A percentile compares a stretch with the other conserved stretches of the same genome.
phyloP scores from a whole-genome alignment of 2,888 invertebrate species.

The Mythimna pallens region DNA sequence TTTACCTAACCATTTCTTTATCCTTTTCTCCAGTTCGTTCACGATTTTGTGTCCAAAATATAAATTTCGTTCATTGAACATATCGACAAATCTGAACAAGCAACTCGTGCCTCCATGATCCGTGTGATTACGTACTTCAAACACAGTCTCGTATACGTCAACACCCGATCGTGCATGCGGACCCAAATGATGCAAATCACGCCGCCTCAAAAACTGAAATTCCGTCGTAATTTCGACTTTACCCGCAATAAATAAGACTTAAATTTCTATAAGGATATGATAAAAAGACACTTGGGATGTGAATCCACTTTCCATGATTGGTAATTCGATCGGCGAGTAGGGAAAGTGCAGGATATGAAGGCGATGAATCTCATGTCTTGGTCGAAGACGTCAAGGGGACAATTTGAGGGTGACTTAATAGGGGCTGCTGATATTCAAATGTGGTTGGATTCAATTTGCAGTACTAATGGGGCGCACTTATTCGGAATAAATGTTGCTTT shows the following conservation, averaged over 20 bases:
- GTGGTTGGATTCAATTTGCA: slow-evolving; percentile 59
- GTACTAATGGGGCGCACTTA: slow-evolving; percentile 36
- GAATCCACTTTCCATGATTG: slow-evolving; percentile 77
- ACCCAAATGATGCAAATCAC: slow-evolving; percentile 62
- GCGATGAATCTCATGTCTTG: slow-evolving; percentile 62
- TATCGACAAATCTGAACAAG: slow-evolving; percentile 31
- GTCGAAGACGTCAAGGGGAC: slow-evolving; percentile 40
- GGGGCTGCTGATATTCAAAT: slow-evolving; percentile 50
- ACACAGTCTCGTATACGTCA: slow-evolving; percentile 47
- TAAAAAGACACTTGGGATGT: slow-evolving; percentile 51
- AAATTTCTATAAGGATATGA: slow-evolving; percentile 33
- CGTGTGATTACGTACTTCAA: slow-evolving; percentile 44
- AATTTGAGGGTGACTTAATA: slow-evolving; percentile 48
- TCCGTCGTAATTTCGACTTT: slow-evolving; percentile 27
- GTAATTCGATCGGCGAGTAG: slow-evolving; percentile 74
- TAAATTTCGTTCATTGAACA: slow-evolving; percentile 19
- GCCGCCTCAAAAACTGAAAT: slow-evolving; percentile 42
- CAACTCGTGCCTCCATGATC: slow-evolving; percentile 42
- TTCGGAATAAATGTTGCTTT: slow-evolving; percentile 24
- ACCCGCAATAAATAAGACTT: slow-evolving; percentile 19
- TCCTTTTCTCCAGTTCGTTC: neutral
- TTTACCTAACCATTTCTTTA: neutral
- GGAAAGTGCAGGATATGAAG: slow-evolving; percentile 76
- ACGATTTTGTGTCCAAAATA: slow-evolving; percentile 4
- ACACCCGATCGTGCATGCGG: slow-evolving; percentile 46